Evolutionary conservation across 1,140 invertebrate species (phyloP), one percentile per base, ranked within the genome.

Genomic region (Bactericera cockerelli): DNA sequence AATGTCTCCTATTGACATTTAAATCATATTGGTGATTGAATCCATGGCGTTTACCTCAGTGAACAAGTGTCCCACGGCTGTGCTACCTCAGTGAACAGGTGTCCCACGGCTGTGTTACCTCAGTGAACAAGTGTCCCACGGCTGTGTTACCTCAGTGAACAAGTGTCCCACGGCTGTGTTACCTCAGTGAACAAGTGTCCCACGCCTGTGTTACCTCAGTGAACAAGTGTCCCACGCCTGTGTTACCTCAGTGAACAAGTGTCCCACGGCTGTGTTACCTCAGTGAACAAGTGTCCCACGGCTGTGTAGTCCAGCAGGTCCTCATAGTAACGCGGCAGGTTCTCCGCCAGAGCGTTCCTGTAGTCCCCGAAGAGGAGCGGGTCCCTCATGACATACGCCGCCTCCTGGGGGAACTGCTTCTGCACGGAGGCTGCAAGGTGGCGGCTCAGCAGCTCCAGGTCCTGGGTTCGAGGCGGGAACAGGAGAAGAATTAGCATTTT

Each of bases 321-420:
- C 71, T 94, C 90, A 67, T 95, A 95, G 59, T 82, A 78, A 61
- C 89, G 73, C 0, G 81, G 72, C 67, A 89, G 86, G 0, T 78
- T 78, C 65, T 89, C 85, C 55, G 84, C 84, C 8, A 85, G 72
- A 0, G 87, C 86, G 65, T 91, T 93, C 31, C 87, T 75, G 63
- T 85, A 93, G 67, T 95, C 90, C 1, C 91, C 90, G 70, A 86
- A 95, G 0, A 94, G 73, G 33, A 91, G 64, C 0, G 91, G 90
- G 74, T 93, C 82, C 38, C 84, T 75, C 57, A 91, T 73, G 0
- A 79, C 79, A 66, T 82, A 87, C 28, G 84, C 79, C 68, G 82
- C 68, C 63, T 82, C 65, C 68, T 81, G 71, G 57, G 76, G 59
- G 39, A 63, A 63, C 26, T 31, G 8, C 11, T 3, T 21, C 16